These are phyloP conservation scores for Entomobrya multifasciata DNA, from an alignment of 2,888 invertebrate species.

Conservation along the genomic window DNA sequence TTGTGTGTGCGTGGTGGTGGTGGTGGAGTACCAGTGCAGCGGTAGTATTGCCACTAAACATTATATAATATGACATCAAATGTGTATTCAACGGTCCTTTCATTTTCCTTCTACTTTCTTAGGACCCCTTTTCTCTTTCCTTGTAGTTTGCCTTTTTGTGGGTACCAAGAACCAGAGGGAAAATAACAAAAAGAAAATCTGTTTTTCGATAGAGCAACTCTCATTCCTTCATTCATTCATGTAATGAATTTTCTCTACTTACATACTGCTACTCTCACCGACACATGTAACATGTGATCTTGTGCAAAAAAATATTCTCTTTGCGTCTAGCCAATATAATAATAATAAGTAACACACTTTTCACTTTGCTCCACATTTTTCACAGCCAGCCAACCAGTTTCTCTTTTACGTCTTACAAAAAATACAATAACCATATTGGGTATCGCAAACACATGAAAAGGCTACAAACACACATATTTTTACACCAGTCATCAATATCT, in stretches of 20 bases:
- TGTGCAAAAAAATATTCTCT: background rate
- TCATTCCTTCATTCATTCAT: conserved; percentile 56
- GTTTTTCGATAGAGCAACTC: conserved; percentile 34
- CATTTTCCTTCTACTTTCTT: conserved; percentile 32
- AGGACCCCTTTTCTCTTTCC: too few relatives aligned
- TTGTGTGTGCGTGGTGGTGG: background rate
- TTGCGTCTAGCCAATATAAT: background rate
- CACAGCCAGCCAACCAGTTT: conserved; percentile 13
- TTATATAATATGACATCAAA: conserved; percentile 35
- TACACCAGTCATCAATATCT: conserved; percentile 23
- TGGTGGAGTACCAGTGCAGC: background rate
- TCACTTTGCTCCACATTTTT: conserved; percentile 32
- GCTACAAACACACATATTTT: background rate
- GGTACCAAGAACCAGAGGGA: too few relatives aligned
- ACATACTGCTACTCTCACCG: too few relatives aligned
- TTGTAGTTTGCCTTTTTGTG: conserved; percentile 21
- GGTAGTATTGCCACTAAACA: conserved; percentile 23
- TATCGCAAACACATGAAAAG: conserved; percentile 27
- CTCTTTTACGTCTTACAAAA: background rate
- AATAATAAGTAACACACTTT: conserved; percentile 27
- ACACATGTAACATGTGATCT: background rate
- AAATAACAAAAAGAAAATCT: too few relatives aligned
- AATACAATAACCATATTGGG: conserved; percentile 20
- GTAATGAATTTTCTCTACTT: conserved; percentile 63
- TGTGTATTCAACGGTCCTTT: conserved; percentile 42